Conservation (phyloP, 2,113 vertebrate species). For the Rynchops niger region DNA sequence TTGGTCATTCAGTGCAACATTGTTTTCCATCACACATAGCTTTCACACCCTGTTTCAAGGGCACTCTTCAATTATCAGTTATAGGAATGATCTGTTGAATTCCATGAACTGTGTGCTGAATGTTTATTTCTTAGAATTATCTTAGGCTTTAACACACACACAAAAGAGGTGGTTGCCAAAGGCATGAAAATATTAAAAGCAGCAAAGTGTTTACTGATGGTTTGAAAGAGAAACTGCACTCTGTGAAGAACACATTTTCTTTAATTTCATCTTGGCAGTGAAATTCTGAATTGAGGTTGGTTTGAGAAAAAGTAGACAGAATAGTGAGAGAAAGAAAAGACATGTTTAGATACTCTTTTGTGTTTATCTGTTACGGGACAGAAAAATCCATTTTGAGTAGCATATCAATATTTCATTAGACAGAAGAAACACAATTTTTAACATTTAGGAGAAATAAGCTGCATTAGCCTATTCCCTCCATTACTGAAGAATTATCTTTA, state of each 20-base stretch:
- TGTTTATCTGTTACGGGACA: neutral
- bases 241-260: neutral
- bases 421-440: neutral
- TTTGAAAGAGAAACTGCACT: neutral
- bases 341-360: neutral
- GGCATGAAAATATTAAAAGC: neutral
- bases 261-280: neutral
- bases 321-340: neutral
- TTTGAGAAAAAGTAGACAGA: neutral
- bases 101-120: neutral
- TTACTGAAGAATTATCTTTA: neutral
- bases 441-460: neutral
- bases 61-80: neutral
- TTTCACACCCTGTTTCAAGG: neutral
- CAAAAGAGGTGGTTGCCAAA: neutral
- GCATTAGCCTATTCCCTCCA: neutral
- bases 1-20: neutral
- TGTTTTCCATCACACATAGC: neutral
- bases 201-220: neutral
- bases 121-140: constrained; percentile 3
- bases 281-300: neutral
- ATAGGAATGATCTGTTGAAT: neutral
- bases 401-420: neutral
- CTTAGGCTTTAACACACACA: neutral
- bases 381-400: neutral